Conservation (phyloP, 2,113 vertebrate genomes). For the Ivindomyrus marchei region DNA sequence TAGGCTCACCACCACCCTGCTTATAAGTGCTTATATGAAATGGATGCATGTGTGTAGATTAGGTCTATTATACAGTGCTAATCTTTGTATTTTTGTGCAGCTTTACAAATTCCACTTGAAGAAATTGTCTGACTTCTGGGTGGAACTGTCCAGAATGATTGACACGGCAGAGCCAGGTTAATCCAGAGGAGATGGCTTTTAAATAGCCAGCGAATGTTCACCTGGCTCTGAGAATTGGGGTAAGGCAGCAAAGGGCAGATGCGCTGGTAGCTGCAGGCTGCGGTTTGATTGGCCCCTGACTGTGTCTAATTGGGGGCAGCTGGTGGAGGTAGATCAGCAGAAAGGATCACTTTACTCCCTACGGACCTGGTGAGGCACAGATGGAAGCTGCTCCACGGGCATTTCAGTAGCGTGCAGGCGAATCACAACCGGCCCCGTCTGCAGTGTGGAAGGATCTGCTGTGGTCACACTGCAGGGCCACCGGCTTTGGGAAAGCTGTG, state of each 20-base stretch:
- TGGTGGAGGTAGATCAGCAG: not conserved
- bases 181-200: constrained; percentile 20
- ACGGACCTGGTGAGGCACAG: not conserved
- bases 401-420: not conserved
- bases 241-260: constrained; percentile 25
- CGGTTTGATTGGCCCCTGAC: constrained; percentile 20
- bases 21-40: not conserved
- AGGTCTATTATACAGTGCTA: not conserved
- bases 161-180: constrained; percentile 20
- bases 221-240: not conserved
- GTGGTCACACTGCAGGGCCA: not conserved
- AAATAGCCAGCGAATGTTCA: constrained; percentile 20
- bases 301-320: constrained; percentile 26
- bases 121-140: not conserved
- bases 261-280: not conserved
- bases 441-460: not conserved
- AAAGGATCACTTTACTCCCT: not conserved
- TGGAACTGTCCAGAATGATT: not conserved
- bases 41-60: not conserved
- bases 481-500: not conserved
- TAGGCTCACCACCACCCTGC: not conserved
- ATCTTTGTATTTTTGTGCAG: not conserved
- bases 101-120: not conserved
- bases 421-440: constrained; percentile 30
- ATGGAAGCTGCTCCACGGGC: not conserved